phyloP scores from a whole-genome alignment of 2,888 invertebrate species.

The Celastrina argiolus region DNA sequence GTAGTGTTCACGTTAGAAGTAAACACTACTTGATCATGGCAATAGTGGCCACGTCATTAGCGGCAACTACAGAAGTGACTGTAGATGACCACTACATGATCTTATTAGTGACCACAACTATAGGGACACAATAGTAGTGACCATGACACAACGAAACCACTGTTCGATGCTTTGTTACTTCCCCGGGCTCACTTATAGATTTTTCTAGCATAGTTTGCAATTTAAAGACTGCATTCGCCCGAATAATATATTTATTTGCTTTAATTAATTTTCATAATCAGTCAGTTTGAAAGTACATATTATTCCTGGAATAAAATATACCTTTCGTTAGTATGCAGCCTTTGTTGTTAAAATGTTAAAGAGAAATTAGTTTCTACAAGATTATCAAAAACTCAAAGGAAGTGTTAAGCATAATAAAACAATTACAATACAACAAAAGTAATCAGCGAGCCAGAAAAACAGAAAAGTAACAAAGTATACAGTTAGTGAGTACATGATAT shows the following conservation, averaged over 20 bases:
- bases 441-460: slow-evolving; percentile 51
- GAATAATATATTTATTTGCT: background rate
- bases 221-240: background rate
- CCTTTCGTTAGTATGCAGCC: background rate
- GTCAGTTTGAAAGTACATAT: background rate
- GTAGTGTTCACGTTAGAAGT: background rate
- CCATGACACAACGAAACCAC: slow-evolving; percentile 29
- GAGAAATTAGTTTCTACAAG: slow-evolving; percentile 23
- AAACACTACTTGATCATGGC: background rate
- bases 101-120: no score
- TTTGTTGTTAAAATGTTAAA: background rate
- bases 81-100: background rate
- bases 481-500: slow-evolving; percentile 62
- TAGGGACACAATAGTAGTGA: background rate
- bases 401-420: slow-evolving; percentile 11
- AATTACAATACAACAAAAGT: slow-evolving; percentile 25
- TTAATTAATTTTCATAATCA: background rate
- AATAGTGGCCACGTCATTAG: background rate
- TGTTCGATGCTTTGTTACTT: slow-evolving; percentile 22
- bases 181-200: slow-evolving; percentile 33
- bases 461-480: slow-evolving; percentile 56
- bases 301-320: background rate
- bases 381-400: background rate
- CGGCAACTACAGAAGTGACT: background rate
- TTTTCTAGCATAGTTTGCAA: slow-evolving; percentile 1